Evolutionary conservation across 2,113 vertebrate genomes (phyloP), one percentile per base, ranked within the genome.

Genomic region (Arenaria interpres): DNA sequence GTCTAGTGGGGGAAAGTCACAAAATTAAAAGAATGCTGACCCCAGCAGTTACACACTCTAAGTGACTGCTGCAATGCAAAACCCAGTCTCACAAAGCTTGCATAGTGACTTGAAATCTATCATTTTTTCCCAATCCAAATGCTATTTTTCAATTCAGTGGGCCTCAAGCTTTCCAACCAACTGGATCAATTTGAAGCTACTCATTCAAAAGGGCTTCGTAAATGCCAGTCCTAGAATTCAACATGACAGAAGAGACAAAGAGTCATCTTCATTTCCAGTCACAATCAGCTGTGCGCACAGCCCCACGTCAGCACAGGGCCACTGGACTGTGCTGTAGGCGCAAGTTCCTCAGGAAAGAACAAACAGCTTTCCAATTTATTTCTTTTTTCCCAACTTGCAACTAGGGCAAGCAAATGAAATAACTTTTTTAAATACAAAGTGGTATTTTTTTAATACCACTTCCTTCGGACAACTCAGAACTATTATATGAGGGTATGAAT

Each of bases 141-240:
- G 74, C 74, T 87, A 85, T 97, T 97, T 98, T 97, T 97, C 87
- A 97, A 97, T 96, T 97, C 94, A 94, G 56, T 96, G 81, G 57
- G 57, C 71, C 75, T 92, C 86, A 92, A 90, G 84, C 88, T 98
- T 91, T 86, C 89, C 85, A 94, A 68, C 82, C 97, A 97, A 96
- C 83, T 93, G 80, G 76, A 97, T 94, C 94, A 97, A 95, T 97
- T 97, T 97, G 94, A 98, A 98, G 93, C 92, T 91, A 97, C 66
- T 97, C 93, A 97, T 97, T 97, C 96, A 97, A 94, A 96, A 93
- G 74, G 23, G 59, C 56, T 95, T 92, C 59, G 95, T 97, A 94
- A 96, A 82, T 87, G 74, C 71, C 86, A 95, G 60, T 92, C 91
- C 67, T 85, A 87, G 85, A 96, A 96, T 93, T 77, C 68, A 77